A percentile compares a stretch with the other conserved stretches of the same genome.
These are phyloP conservation scores for Acropternis orthonyx DNA, from an alignment of 2,797 vertebrate genomes.

Conservation along the genomic window DNA sequence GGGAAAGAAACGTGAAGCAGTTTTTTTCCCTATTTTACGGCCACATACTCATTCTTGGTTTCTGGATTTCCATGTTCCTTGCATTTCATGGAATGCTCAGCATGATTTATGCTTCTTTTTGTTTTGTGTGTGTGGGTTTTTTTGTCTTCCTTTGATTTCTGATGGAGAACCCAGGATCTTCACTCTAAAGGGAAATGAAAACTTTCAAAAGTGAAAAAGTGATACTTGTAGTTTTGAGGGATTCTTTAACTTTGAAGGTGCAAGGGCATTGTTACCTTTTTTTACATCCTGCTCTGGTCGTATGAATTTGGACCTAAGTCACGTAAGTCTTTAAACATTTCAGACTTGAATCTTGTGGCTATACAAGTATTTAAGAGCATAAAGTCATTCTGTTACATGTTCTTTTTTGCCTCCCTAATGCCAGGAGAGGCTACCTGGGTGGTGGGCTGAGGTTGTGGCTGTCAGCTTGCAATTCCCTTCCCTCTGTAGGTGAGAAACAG, in stretches of 20 bases:
- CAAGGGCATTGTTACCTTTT: background rate
- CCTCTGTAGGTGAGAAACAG: background rate
- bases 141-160: background rate
- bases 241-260: background rate
- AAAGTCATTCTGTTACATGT: accelerated
- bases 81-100: background rate
- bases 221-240: background rate
- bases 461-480: background rate
- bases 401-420: background rate
- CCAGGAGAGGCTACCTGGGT: background rate
- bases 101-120: background rate
- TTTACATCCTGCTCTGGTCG: background rate
- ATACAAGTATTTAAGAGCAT: background rate
- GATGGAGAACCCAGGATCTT: background rate
- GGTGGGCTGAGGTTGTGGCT: background rate
- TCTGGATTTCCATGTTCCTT: background rate
- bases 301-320: background rate
- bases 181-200: background rate
- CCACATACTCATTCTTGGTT: background rate
- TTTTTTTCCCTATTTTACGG: background rate
- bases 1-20: background rate
- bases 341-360: background rate
- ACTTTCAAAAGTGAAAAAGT: background rate
- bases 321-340: background rate
- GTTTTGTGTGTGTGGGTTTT: too few relatives aligned